Conservation (phyloP, 2,888 invertebrate genomes). For the Sabatieria punctata region DNA sequence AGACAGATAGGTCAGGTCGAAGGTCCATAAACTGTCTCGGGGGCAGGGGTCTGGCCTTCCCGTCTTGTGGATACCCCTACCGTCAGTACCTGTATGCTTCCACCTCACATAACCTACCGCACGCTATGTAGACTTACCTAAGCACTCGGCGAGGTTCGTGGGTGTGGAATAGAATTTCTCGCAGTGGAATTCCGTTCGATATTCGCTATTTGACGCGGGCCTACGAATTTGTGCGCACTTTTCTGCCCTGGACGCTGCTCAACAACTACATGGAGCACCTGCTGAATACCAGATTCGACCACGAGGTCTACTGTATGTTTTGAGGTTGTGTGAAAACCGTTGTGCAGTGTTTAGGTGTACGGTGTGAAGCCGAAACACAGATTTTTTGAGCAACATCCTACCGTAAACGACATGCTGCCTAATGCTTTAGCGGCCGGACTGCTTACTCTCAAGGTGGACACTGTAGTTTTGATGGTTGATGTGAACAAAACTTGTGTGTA, state of each 20-base stretch:
- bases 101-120: no score
- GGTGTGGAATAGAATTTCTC: slow-evolving; percentile 31
- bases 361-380: slow-evolving; percentile 24
- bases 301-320: slow-evolving; percentile 19
- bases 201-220: slow-evolving; percentile 19
- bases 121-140: slow-evolving; percentile 30
- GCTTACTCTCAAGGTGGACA: slow-evolving; percentile 28
- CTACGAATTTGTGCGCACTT: background rate
- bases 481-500: no score
- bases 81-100: no score
- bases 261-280: slow-evolving; percentile 27
- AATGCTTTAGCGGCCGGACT: slow-evolving; percentile 32
- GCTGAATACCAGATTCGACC: slow-evolving; percentile 20
- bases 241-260: slow-evolving; percentile 21
- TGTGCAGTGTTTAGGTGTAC: no score
- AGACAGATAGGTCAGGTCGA: no score
- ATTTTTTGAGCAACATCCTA: slow-evolving; percentile 31
- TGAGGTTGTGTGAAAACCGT: background rate
- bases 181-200: slow-evolving; percentile 26
- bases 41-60: no score
- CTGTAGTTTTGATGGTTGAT: no score
- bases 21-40: no score
- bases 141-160: slow-evolving; percentile 36
- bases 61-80: no score
- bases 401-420: slow-evolving; percentile 35